Percentiles rank a stretch among this genome's conserved stretches.
phyloP scores from a whole-genome alignment of 2,888 invertebrate species.

The Caenorhabditis angaria region DNA sequence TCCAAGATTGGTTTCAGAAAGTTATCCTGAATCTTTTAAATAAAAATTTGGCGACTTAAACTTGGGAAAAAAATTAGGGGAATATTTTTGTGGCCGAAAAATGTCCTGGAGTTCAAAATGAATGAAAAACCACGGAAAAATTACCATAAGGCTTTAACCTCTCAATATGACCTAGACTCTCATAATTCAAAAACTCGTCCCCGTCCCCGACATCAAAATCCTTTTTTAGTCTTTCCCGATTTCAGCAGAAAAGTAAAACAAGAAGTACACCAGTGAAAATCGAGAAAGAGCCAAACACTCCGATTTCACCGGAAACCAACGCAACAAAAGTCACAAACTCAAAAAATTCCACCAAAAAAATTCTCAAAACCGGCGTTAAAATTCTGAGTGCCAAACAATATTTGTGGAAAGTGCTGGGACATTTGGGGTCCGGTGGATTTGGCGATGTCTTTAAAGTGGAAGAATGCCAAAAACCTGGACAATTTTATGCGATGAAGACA shows the following conservation, averaged over 20 bases:
- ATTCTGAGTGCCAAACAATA: neutral
- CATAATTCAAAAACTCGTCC: no score
- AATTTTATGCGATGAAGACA: constrained; percentile 39
- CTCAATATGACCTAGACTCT: no score
- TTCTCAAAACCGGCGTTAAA: neutral
- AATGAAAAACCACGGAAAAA: no score
- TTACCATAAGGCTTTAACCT: no score
- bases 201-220: no score
- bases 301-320: neutral
- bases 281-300: neutral
- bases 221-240: neutral
- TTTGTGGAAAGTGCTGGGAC: constrained; percentile 19
- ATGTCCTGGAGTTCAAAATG: no score
- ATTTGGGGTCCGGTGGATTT: constrained; percentile 40
- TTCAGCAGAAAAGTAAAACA: neutral
- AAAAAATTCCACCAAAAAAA: neutral
- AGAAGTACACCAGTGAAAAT: neutral
- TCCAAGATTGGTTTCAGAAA: no score
- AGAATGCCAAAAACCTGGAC: neutral
- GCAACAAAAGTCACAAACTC: no score
- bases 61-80: no score
- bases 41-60: no score
- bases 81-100: no score
- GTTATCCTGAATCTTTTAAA: no score
- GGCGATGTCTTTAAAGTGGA: constrained; percentile 39